phyloP scores from a whole-genome alignment of 2,888 invertebrate genomes.

The Dorcus hopei region DNA sequence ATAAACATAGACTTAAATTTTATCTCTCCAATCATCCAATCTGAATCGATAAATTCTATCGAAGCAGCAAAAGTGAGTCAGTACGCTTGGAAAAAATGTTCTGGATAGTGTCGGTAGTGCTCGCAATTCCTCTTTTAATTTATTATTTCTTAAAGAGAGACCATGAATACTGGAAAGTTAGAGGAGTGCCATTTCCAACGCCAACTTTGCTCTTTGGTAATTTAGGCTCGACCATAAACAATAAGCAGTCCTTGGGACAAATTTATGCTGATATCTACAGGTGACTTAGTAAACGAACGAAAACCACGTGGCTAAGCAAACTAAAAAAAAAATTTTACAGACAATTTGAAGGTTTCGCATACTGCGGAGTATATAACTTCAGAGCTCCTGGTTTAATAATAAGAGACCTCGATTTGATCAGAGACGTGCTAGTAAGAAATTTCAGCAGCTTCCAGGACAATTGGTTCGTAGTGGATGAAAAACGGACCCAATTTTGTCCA shows the following conservation, averaged over 20 bases:
- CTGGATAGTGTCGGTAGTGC: not conserved
- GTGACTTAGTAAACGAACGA: not conserved
- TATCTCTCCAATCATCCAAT: too few relatives aligned
- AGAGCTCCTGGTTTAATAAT: constrained; percentile 16
- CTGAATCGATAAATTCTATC: too few relatives aligned
- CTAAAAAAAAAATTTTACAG: constrained; percentile 3
- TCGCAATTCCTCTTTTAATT: not conserved
- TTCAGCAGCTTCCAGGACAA: constrained; percentile 21
- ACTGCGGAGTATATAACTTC: constrained; percentile 21
- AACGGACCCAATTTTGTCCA: constrained; percentile 19
- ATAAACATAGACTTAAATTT: too few relatives aligned
- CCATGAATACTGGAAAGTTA: constrained; percentile 4
- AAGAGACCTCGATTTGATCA: constrained; percentile 19
- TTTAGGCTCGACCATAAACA: not conserved
- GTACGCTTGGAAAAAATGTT: not conserved
- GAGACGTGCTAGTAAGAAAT: constrained; percentile 20
- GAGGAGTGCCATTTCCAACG: not conserved
- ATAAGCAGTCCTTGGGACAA: not conserved
- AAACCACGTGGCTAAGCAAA: not conserved
- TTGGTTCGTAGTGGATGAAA: constrained; percentile 14
- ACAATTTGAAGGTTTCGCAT: constrained; percentile 6
- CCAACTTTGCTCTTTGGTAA: constrained; percentile 2
- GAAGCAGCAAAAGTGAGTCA: too few relatives aligned
- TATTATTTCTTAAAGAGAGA: not conserved
- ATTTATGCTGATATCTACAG: constrained; percentile 3